These are phyloP conservation scores for Ramphastos sulfuratus DNA, from an alignment of 2,113 vertebrate species.

Conservation along the genomic window DNA sequence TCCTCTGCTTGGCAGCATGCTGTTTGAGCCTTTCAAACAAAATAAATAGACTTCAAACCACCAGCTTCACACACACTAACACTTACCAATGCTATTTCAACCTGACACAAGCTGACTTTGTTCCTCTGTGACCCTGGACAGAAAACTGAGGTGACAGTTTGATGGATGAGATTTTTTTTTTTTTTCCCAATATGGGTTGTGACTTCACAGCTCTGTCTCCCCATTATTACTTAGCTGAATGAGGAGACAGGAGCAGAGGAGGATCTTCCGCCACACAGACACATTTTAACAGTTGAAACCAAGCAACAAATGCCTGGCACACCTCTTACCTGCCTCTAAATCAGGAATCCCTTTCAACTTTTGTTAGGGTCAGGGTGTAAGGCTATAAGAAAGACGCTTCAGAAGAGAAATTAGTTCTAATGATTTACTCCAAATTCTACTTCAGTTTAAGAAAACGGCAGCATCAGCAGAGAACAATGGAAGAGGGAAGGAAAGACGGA, in stretches of 20 bases:
- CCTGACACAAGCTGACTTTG: conserved; percentile 72
- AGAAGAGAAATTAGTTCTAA: not conserved
- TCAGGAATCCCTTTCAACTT: not conserved
- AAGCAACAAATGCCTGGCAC: not conserved
- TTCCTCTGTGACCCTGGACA: conserved; percentile 71
- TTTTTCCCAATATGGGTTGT: conserved; percentile 64
- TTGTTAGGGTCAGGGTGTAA: not conserved
- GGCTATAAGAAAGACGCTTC: not conserved
- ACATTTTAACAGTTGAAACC: conserved; percentile 20
- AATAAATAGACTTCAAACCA: conserved; percentile 76
- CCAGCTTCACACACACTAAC: conserved; percentile 69
- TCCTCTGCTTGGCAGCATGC: conserved; percentile 66
- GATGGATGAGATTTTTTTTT: conserved; percentile 73
- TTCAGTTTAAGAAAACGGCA: not conserved
- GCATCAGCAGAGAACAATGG: not conserved
- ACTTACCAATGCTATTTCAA: conserved; percentile 73
- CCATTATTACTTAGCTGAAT: conserved; percentile 47
- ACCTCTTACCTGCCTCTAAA: not conserved
- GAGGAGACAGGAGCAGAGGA: conserved; percentile 31
- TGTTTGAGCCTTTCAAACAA: conserved; percentile 74
- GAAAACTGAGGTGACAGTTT: conserved; percentile 75
- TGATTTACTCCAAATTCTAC: not conserved
- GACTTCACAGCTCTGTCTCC: conserved; percentile 68
- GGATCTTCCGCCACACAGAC: conserved; percentile 19
- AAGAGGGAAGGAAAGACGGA: not conserved